These are phyloP conservation scores for Leucophenga varia DNA, from an alignment of 1,140 invertebrate genomes.

Conservation along the genomic window DNA sequence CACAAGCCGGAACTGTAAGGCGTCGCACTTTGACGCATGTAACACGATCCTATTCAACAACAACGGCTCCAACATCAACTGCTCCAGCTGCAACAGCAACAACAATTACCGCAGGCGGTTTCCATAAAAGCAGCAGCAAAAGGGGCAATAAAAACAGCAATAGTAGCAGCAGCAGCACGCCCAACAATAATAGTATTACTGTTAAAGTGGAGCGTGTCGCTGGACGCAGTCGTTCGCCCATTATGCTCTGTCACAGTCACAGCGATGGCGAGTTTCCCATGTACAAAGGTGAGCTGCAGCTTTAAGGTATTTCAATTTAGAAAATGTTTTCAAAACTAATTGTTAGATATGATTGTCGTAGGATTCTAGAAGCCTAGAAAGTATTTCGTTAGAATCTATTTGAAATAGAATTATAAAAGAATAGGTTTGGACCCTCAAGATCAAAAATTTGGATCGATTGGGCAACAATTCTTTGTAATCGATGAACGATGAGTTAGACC, in stretches of 20 bases:
- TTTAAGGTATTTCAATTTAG: too few species aligned
- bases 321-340: too few species aligned
- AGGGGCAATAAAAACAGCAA: background rate
- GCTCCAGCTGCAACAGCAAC: constrained; percentile 1
- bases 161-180: constrained; percentile 1
- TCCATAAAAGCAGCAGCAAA: constrained; percentile 6
- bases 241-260: constrained; percentile 79
- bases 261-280: constrained; percentile 79
- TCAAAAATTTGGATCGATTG: too few species aligned
- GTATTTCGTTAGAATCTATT: too few species aligned
- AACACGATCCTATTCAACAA: constrained; percentile 44
- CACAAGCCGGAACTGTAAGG: constrained; percentile 28
- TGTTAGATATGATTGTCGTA: too few species aligned
- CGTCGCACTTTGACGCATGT: constrained; percentile 49
- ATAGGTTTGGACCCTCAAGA: too few species aligned
- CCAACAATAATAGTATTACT: constrained; percentile 31
- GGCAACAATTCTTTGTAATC: too few species aligned
- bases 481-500: too few species aligned
- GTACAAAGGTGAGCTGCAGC: constrained; percentile 63
- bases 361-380: too few species aligned
- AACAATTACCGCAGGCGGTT: constrained; percentile 12
- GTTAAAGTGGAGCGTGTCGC: constrained; percentile 35
- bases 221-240: constrained; percentile 62
- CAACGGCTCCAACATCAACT: constrained; percentile 20
- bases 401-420: too few species aligned